Evolutionary conservation across 2,113 vertebrate species (phyloP).

Genomic region (Gobio gobio): DNA sequence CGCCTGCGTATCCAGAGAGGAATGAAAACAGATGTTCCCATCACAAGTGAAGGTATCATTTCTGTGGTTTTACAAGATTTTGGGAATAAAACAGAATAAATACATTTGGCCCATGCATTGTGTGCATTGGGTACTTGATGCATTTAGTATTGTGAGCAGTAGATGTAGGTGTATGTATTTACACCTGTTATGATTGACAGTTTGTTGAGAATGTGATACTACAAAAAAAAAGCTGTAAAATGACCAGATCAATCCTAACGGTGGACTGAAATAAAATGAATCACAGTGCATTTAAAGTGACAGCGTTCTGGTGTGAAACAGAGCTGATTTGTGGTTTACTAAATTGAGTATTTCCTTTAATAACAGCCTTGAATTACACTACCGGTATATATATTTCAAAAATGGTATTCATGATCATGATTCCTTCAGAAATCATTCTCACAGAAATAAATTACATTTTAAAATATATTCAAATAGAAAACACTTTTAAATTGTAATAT

Average conservation of each 20-base stretch:
- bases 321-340: not conserved
- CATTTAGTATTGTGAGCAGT: not conserved
- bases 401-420: too few species aligned
- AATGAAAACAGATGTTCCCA: constrained; percentile 21
- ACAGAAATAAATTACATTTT: not conserved
- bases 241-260: not conserved
- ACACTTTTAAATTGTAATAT: not conserved
- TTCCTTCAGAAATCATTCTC: too few species aligned
- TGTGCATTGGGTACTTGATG: not conserved
- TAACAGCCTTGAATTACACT: too few species aligned
- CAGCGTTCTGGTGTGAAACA: not conserved
- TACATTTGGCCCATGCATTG: not conserved
- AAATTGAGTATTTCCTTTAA: not conserved
- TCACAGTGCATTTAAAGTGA: not conserved
- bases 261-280: not conserved
- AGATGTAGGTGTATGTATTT: not conserved
- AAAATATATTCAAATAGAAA: not conserved
- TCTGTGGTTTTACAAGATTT: not conserved
- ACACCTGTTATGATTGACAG: constrained; percentile 8
- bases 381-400: too few species aligned
- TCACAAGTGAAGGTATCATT: constrained; percentile 8
- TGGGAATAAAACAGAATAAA: not conserved
- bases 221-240: not conserved
- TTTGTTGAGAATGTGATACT: constrained; percentile 5
- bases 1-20: not conserved